These are phyloP conservation scores for Ischnura elegans DNA, from an alignment of 2,888 invertebrate genomes.

Conservation along the genomic window DNA sequence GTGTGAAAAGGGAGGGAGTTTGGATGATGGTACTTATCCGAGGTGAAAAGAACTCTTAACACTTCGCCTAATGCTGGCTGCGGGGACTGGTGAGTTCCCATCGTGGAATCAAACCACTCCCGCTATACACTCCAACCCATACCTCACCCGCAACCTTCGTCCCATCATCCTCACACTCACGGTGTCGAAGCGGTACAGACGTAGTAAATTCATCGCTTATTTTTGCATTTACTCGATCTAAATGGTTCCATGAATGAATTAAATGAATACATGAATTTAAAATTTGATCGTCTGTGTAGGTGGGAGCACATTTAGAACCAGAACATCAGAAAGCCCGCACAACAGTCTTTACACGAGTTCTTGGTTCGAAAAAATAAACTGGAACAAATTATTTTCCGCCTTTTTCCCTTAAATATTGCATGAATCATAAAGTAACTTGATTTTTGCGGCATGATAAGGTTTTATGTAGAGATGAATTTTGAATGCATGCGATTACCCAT, in stretches of 20 bases:
- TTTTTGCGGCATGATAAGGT: no score
- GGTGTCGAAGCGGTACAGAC: not conserved
- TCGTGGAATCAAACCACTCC: not conserved
- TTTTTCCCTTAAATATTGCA: no score
- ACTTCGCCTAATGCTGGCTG: constrained; percentile 13
- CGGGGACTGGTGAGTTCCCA: not conserved
- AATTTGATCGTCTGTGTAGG: not conserved
- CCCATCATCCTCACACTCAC: not conserved
- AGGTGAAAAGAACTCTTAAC: constrained; percentile 35
- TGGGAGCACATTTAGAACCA: no score
- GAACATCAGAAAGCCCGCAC: no score
- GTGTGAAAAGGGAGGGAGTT: not conserved
- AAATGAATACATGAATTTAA: not conserved
- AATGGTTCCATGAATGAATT: not conserved
- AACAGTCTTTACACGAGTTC: no score
- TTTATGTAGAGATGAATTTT: no score
- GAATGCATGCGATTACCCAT: no score
- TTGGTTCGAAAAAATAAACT: no score
- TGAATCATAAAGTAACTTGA: no score
- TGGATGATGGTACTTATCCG: constrained; percentile 38
- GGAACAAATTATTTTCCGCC: no score
- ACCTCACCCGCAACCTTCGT: not conserved
- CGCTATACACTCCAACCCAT: no score
- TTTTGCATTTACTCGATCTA: not conserved
- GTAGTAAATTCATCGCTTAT: not conserved